Conservation (phyloP, 1,140 invertebrate genomes). For the Eueides isabella region DNA sequence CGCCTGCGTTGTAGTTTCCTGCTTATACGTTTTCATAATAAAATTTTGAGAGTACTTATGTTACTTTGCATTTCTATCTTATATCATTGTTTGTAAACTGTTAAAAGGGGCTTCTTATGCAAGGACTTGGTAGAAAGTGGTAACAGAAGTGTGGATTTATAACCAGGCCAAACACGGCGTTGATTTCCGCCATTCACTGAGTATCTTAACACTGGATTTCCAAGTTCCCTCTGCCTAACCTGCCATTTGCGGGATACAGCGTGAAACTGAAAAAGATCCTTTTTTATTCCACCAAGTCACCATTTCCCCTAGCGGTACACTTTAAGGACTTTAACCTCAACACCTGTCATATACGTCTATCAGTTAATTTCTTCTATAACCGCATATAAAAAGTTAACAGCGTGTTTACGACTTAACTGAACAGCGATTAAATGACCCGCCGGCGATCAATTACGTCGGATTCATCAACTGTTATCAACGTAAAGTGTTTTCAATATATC, state of each 20-base stretch:
- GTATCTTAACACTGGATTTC: too few relatives aligned
- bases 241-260: too few relatives aligned
- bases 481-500: slow-evolving; percentile 18
- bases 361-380: slow-evolving; percentile 10
- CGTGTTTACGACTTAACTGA: slow-evolving; percentile 10
- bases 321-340: background rate
- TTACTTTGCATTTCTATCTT: background rate
- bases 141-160: too few relatives aligned
- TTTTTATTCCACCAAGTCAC: background rate
- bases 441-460: slow-evolving; percentile 9
- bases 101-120: too few relatives aligned
- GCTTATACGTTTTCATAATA: background rate
- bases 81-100: too few relatives aligned
- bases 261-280: background rate
- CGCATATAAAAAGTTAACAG: slow-evolving; percentile 17
- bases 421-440: background rate
- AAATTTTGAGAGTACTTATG: background rate
- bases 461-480: slow-evolving; percentile 12
- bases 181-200: too few relatives aligned
- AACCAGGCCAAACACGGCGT: too few relatives aligned
- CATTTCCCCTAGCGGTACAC: background rate
- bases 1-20: background rate
- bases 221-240: too few relatives aligned
- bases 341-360: background rate
- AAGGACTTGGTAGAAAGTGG: too few relatives aligned